Percentiles rank a stretch among this genome's conserved stretches.
These are phyloP conservation scores for Baryphthengus martii DNA, from an alignment of 2,113 vertebrate genomes.

Conservation along the genomic window DNA sequence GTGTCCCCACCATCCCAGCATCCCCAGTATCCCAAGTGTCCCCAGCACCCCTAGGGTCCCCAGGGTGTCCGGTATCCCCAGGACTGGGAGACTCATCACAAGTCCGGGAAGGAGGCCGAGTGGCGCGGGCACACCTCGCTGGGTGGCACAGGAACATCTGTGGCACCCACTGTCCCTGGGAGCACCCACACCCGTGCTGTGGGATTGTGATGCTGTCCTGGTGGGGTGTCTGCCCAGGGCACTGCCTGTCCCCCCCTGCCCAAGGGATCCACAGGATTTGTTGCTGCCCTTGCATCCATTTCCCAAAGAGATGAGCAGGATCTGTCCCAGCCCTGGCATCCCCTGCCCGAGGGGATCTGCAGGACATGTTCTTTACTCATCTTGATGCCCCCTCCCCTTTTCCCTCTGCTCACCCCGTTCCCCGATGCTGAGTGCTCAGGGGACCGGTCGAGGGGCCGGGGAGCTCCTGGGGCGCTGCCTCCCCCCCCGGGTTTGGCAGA, in stretches of 20 bases:
- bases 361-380: neutral
- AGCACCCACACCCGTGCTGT: no score
- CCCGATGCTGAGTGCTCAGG: neutral
- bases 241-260: neutral
- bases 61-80: no score
- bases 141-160: no score
- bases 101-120: no score
- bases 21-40: rapidly evolving
- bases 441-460: neutral
- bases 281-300: neutral
- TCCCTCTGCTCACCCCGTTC: neutral
- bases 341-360: neutral
- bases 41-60: no score
- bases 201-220: no score
- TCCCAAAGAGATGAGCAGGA: neutral
- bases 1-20: no score
- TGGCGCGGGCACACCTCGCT: no score
- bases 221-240: no score
- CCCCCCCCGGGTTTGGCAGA: neutral
- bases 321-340: neutral
- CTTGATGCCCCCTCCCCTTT: no score
- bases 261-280: neutral
- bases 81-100: no score
- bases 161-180: neutral
- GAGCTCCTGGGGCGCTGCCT: neutral